Evolutionary conservation across 2,797 vertebrate genomes (phyloP), one percentile per base, ranked within the genome.

Genomic region (Gymnodraco acuticeps): DNA sequence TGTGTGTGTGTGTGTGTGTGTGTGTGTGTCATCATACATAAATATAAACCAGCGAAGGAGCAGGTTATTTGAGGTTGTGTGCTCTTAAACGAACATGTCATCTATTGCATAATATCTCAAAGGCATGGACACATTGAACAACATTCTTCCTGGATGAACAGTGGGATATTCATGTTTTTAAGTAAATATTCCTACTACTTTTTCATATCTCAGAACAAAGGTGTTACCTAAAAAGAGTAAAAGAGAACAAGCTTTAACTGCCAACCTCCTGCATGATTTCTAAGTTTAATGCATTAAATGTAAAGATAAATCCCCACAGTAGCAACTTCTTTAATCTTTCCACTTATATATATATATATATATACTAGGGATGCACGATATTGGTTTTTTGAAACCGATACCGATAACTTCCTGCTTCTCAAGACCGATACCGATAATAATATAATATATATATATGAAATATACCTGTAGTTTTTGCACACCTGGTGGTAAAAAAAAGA

Each of bases 81-180:
- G 23, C 5, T 33, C 0, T 38, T n/a, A 16, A n/a, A 43, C 27
- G 7, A 9, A 14, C 3, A 43, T 43, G 8, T 14, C 10, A 17
- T 2, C 0, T 4, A 11, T 63, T 12, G 16, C 0, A 1, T 12
- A 2, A 5, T 45, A 1, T 46, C 3, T n/a, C 9, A 2, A 58
- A 15, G 20, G 38, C 50, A 48, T 23, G 50, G 51, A 5, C 1
- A 2, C 3, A 5, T 8, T 20, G 1, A 23, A 10, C 14, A 0
- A 1, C 10, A n/a, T 10, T 10, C 16, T 19, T 10, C 53, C 10
- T 6, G 17, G 16, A 41, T 48, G 10, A 43, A 43, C 14, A 12
- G 13, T 6, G 5, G 0, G 5, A 10, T 23, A 6, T 27, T 27
- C 27, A 41, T 8, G 9, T 38, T 11, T 10, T 23, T 3, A 8